Percentiles rank a stretch among this genome's conserved stretches.
phyloP scores from a whole-genome alignment of 2,113 vertebrate species.

The Pionites leucogaster region DNA sequence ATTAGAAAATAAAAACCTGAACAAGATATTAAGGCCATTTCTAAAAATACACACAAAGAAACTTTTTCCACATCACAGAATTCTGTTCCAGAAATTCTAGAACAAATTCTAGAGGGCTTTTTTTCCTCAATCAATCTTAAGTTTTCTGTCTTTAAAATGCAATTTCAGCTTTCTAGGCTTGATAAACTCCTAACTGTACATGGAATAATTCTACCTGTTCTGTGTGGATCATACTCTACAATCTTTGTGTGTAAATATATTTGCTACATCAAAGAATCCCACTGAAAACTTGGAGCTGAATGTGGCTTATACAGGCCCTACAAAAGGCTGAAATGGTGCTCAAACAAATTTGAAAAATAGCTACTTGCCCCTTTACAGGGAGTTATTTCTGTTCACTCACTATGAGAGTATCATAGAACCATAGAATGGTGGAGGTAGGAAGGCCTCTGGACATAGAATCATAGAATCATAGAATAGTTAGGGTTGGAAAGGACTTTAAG shows the following conservation, averaged over 20 bases:
- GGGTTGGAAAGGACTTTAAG: no score
- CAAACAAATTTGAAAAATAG: background rate
- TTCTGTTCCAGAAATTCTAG: background rate
- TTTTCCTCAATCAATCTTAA: background rate
- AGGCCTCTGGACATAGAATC: background rate
- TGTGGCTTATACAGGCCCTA: background rate
- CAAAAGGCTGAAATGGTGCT: background rate
- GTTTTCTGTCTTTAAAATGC: background rate
- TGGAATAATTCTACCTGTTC: background rate
- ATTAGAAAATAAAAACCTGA: background rate
- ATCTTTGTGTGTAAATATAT: background rate
- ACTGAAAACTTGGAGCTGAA: background rate
- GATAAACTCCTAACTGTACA: background rate
- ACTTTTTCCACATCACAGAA: background rate
- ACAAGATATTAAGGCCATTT: background rate
- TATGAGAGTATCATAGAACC: accelerated
- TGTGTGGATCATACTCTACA: background rate
- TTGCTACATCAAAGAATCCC: background rate
- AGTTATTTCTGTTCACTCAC: background rate
- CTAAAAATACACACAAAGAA: background rate
- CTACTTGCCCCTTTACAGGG: background rate
- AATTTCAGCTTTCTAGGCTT: background rate
- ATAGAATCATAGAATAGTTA: no score
- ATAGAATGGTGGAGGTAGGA: background rate
- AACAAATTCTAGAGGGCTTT: background rate